Conservation (phyloP, 1,140 invertebrate species). For the Bombus confusus region DNA sequence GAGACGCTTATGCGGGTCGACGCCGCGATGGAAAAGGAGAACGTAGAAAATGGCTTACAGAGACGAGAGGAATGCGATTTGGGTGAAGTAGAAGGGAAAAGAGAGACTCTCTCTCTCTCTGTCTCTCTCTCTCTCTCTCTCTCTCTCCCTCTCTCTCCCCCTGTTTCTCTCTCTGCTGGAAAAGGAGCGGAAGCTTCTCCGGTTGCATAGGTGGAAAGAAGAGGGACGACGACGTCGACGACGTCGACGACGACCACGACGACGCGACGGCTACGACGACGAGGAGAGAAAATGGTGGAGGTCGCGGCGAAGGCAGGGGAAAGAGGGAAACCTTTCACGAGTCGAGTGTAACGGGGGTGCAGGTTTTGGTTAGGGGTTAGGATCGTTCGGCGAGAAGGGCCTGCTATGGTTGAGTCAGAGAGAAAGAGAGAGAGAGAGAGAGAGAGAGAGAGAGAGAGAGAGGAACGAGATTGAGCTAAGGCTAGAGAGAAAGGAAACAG, state of each 20-base stretch:
- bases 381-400: slow-evolving; percentile 53
- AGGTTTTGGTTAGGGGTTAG: slow-evolving; percentile 68
- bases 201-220: background rate
- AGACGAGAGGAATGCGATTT: slow-evolving; percentile 51
- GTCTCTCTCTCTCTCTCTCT: background rate
- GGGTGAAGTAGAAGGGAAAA: slow-evolving; percentile 44
- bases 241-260: background rate
- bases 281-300: background rate
- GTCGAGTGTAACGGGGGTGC: slow-evolving; percentile 63
- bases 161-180: slow-evolving; percentile 3
- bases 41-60: slow-evolving; percentile 41
- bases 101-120: background rate
- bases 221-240: slow-evolving; percentile 8
- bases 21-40: slow-evolving; percentile 2
- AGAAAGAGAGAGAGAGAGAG: slow-evolving; percentile 12
- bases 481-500: slow-evolving; percentile 8
- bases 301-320: background rate
- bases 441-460: slow-evolving; percentile 15
- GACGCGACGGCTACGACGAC: background rate
- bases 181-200: slow-evolving; percentile 35
- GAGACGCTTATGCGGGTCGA: slow-evolving; percentile 17
- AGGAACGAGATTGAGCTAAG: background rate
- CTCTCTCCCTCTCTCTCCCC: too few relatives aligned
- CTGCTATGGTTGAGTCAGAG: slow-evolving; percentile 11
- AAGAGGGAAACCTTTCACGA: slow-evolving; percentile 63